Evolutionary conservation across 2,888 invertebrate genomes (phyloP), one percentile per base, ranked within the genome.

Genomic region (Argyresthia albistria): DNA sequence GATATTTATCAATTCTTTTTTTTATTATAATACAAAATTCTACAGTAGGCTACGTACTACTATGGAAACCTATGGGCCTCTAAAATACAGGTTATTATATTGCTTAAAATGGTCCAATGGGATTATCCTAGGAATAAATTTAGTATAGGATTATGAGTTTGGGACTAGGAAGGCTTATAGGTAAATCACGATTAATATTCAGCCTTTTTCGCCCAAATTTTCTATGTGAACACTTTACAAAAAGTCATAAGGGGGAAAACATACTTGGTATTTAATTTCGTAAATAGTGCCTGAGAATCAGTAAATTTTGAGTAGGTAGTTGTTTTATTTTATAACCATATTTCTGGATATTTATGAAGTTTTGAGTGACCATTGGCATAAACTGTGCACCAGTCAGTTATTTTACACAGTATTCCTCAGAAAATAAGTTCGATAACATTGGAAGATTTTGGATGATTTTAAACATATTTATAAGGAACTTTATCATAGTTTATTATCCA

Each of bases 51-150:
- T 83, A 83, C 70, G 71, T 70, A 67, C 64, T 60, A 66, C 71
- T 80, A 77, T 70, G 73, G 73, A 73, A 68, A 66, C 65, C 70
- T 76, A 74, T 63, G 73, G 73, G 71, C 65, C 73, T 81, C 81
- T 76, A 65, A 76, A 76, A 78, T 76, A 78, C 73, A 78, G 66
- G 79, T 60, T 51, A 50, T 73, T 71, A 75, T 84, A 84, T 86
- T 86, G 86, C 84, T 86, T 83, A 81, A 75, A 71, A 67, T 87
- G 86, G 84, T 87, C 84, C 86, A 68, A 81, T 80, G 79, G 80
- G 76, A 72, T 76, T 73, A 67, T 66, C 66, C 72, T 76, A 80
- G 74, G 71, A 67, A 60, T 70, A 63, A 74, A 71, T 69, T 58
- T 58, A 58, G 57, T 58, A 56, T 53, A 55, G 46, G 56, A 45